Evolutionary conservation across 2,113 vertebrate species (phyloP).

Genomic region (Tenebrosternarchus preto): DNA sequence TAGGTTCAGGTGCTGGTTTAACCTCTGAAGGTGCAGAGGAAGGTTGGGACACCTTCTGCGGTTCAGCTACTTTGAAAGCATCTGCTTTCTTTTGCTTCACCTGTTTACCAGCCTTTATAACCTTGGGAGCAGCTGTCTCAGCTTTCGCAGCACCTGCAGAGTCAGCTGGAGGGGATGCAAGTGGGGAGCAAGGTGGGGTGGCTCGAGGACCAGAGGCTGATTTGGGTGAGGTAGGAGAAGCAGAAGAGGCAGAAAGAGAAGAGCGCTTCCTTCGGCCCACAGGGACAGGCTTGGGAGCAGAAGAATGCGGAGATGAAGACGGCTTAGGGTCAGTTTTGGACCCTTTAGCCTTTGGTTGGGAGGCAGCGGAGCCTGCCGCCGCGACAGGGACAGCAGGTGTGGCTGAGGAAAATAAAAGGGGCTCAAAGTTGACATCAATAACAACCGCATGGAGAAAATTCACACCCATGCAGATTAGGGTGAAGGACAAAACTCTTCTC

Average conservation of each 20-base stretch:
- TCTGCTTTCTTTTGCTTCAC: slow-evolving; percentile 69
- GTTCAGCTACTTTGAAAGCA: slow-evolving; percentile 60
- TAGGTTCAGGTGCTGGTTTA: slow-evolving; percentile 38
- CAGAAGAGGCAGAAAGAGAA: slow-evolving; percentile 73
- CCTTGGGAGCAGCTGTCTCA: slow-evolving; percentile 68
- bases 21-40: slow-evolving; percentile 30
- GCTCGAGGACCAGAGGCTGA: slow-evolving; percentile 60
- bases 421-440: slow-evolving; percentile 47
- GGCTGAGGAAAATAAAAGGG: slow-evolving; percentile 69
- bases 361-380: slow-evolving; percentile 68
- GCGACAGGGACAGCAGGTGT: slow-evolving; percentile 75
- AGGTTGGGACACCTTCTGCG: slow-evolving; percentile 10
- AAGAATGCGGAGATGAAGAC: slow-evolving; percentile 57
- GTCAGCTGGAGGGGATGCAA: slow-evolving; percentile 58
- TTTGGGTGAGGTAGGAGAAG: slow-evolving; percentile 74
- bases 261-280: slow-evolving; percentile 71
- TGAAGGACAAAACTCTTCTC: neutral
- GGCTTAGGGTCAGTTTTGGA: slow-evolving; percentile 60
- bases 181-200: slow-evolving; percentile 65
- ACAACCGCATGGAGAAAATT: slow-evolving; percentile 29
- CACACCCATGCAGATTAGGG: slow-evolving; percentile 69
- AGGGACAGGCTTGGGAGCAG: slow-evolving; percentile 74
- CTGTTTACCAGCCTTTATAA: slow-evolving; percentile 76
- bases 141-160: slow-evolving; percentile 61
- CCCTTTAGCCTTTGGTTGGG: slow-evolving; percentile 76